Percentiles rank a stretch among this genome's conserved stretches.
Conservation (phyloP, 2,113 vertebrate species). For the Neopipo cinnamomea region DNA sequence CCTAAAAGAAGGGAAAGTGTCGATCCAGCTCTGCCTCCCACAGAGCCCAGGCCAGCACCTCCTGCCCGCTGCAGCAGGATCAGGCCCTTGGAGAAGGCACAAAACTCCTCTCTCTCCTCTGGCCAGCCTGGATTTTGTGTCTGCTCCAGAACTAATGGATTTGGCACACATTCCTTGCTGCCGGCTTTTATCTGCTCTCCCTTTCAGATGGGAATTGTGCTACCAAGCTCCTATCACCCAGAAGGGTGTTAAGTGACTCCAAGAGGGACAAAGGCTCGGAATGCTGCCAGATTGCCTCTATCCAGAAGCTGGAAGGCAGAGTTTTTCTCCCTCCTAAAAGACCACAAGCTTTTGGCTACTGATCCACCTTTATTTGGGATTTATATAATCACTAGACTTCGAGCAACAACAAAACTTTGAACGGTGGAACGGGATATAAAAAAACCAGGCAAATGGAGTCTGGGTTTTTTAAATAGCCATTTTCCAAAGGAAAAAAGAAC, state of each 20-base stretch:
- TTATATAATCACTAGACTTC: neutral
- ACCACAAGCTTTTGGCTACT: neutral
- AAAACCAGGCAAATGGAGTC: neutral
- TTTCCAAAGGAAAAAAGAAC: neutral
- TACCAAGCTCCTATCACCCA: neutral
- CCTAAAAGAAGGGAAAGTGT: neutral
- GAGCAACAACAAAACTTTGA: neutral
- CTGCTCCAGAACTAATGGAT: slow-evolving; percentile 19
- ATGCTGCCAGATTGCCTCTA: neutral
- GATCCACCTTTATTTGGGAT: slow-evolving; percentile 6
- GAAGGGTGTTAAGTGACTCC: neutral
- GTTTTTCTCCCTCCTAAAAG: neutral
- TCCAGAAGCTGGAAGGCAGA: neutral
- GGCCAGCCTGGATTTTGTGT: neutral
- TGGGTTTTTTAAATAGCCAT: neutral
- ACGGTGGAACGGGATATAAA: neutral
- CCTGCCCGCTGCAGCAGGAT: neutral
- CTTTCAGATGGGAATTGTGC: neutral
- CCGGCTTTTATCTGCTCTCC: neutral
- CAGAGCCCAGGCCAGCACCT: accelerated
- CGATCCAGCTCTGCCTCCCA: neutral
- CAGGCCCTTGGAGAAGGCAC: neutral
- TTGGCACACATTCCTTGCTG: neutral
- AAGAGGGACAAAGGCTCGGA: neutral
- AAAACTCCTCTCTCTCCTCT: neutral